phyloP scores from a whole-genome alignment of 2,113 vertebrate species.

The Laticauda laticaudata region DNA sequence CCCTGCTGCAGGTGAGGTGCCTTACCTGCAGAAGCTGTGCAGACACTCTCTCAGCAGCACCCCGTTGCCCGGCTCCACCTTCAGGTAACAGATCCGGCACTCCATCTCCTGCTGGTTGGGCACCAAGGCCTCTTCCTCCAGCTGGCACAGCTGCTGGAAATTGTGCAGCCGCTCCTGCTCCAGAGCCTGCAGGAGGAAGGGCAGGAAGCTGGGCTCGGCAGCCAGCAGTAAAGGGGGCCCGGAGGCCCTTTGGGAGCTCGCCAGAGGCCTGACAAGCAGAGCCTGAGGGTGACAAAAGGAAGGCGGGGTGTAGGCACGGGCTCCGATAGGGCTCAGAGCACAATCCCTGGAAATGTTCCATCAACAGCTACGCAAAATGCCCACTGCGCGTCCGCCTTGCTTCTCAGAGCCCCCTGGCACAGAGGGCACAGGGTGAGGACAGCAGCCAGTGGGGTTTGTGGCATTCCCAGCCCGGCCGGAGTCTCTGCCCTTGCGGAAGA shows the following conservation, averaged over 20 bases:
- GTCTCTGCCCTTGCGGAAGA: neutral
- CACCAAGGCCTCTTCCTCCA: conserved; percentile 79
- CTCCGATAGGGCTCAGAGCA: neutral
- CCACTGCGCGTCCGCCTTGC: fast-evolving
- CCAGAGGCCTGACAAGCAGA: neutral
- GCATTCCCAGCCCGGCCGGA: neutral
- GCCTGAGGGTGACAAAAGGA: neutral
- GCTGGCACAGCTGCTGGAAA: conserved; percentile 74
- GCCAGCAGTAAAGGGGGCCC: neutral
- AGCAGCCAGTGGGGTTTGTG: neutral
- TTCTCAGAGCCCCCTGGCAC: neutral
- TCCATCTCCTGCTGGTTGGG: conserved; percentile 78
- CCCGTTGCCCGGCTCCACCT: conserved; percentile 72
- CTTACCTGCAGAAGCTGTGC: conserved; percentile 82
- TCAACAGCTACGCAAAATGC: neutral
- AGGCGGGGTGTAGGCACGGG: neutral
- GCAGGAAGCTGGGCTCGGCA: neutral
- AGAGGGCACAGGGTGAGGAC: neutral
- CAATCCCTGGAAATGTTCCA: neutral
- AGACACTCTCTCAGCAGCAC: conserved; percentile 84
- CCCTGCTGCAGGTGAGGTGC: neutral
- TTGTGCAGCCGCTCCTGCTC: conserved; percentile 78
- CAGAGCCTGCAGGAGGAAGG: conserved; percentile 60
- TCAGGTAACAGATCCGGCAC: conserved; percentile 79
- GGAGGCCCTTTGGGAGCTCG: neutral